A percentile compares a stretch with the other conserved stretches of the same genome.
phyloP scores from a whole-genome alignment of 2,113 vertebrate species.

The Antechinus flavipes region DNA sequence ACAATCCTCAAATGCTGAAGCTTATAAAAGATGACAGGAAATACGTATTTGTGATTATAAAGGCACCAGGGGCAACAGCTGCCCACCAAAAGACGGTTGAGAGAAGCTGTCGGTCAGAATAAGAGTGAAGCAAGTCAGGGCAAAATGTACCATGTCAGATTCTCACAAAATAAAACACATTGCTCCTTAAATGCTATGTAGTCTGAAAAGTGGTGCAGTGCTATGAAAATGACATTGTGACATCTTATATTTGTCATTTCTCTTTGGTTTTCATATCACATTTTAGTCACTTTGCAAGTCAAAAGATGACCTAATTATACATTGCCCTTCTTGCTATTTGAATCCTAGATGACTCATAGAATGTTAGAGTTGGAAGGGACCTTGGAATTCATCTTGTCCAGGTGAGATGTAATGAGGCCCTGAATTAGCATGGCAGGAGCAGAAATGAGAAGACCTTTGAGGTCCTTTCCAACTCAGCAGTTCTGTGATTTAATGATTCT shows the following conservation, averaged over 20 bases:
- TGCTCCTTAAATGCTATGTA: slow-evolving; percentile 59
- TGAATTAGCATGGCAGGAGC: neutral
- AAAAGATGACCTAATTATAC: slow-evolving; percentile 63
- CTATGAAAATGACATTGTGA: slow-evolving; percentile 58
- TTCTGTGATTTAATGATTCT: neutral
- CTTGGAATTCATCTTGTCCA: neutral
- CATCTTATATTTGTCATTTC: slow-evolving; percentile 70
- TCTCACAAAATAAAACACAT: slow-evolving; percentile 34
- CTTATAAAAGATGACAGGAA: slow-evolving; percentile 77
- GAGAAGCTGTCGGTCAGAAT: slow-evolving; percentile 54
- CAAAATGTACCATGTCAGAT: slow-evolving; percentile 42
- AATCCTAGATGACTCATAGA: slow-evolving; percentile 31
- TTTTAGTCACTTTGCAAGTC: slow-evolving; percentile 48
- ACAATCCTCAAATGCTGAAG: slow-evolving; percentile 73
- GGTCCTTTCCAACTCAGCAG: neutral
- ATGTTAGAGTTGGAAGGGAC: neutral
- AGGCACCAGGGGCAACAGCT: slow-evolving; percentile 61
- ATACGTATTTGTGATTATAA: slow-evolving; percentile 71
- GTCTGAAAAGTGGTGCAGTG: slow-evolving; percentile 51
- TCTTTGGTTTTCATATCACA: slow-evolving; percentile 64
- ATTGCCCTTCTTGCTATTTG: slow-evolving; percentile 65
- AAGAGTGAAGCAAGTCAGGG: slow-evolving; percentile 34
- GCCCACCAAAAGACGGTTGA: slow-evolving; percentile 59
- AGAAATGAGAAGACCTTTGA: neutral
- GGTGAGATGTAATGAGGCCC: neutral